These are phyloP conservation scores for Micromussa lordhowensis DNA, from an alignment of 92 coral and sea anemone species.

Conservation along the genomic window DNA sequence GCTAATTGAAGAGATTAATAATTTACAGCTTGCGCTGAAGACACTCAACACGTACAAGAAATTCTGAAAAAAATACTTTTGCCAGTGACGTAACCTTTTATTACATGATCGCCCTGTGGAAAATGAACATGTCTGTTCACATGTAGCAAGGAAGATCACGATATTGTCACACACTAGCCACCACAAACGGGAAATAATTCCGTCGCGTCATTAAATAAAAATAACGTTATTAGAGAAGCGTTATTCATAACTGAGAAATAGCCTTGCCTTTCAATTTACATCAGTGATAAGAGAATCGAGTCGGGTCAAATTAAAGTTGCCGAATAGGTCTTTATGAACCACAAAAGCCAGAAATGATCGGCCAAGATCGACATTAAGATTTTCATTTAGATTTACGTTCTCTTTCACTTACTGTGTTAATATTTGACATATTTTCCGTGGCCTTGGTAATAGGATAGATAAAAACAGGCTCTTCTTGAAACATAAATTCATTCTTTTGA, in stretches of 20 bases:
- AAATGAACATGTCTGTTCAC: not conserved
- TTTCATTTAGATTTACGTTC: not conserved
- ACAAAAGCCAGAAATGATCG: constrained; percentile 4
- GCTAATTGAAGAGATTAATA: constrained; percentile 17
- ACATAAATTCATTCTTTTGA: not conserved
- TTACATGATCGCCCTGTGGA: not conserved
- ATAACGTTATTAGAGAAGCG: not conserved
- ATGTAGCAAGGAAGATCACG: not conserved
- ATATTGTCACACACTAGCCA: not conserved
- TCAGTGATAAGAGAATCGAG: not conserved
- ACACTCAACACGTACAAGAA: not conserved
- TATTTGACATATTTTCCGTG: not conserved
- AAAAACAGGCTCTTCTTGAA: not conserved
- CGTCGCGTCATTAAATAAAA: not conserved
- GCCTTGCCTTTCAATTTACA: not conserved
- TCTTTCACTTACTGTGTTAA: not conserved
- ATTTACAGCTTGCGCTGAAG: not conserved
- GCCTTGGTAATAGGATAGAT: not conserved
- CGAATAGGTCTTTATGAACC: not conserved
- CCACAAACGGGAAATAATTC: not conserved
- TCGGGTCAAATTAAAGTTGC: not conserved
- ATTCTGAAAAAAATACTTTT: not conserved
- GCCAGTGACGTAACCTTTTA: not conserved
- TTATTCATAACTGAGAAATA: not conserved
- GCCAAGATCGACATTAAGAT: constrained; percentile 8